Percentiles rank a stretch among this genome's conserved stretches.
Conservation (phyloP, 1,140 invertebrate species). For the Plutomurus gul region DNA sequence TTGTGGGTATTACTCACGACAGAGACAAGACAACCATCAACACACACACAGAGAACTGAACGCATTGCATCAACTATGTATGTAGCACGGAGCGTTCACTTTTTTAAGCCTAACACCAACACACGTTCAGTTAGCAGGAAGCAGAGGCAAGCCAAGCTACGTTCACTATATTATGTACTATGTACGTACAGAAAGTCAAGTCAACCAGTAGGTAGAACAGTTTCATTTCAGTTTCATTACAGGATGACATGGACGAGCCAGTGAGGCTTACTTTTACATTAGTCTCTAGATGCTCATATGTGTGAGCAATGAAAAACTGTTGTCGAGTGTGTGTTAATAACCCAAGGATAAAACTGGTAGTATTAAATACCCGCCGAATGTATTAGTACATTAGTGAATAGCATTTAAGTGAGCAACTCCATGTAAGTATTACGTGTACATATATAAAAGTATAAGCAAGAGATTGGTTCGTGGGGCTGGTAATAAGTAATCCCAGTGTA, state of each 20-base stretch:
- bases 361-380: not conserved
- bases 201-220: too few relatives aligned
- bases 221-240: too few relatives aligned
- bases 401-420: not conserved
- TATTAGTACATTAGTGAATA: not conserved
- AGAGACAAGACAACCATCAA: too few relatives aligned
- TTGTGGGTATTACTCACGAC: too few relatives aligned
- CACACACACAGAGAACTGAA: too few relatives aligned
- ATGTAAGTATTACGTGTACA: not conserved
- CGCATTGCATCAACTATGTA: too few relatives aligned
- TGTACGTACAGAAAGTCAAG: too few relatives aligned
- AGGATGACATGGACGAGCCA: not conserved
- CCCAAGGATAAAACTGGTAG: not conserved
- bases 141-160: too few relatives aligned
- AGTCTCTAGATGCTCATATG: not conserved
- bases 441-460: not conserved
- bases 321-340: slow-evolving; percentile 12
- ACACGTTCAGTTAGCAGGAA: too few relatives aligned
- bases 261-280: not conserved
- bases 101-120: too few relatives aligned
- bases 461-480: not conserved
- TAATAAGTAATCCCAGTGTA: not conserved
- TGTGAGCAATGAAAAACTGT: not conserved
- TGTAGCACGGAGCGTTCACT: too few relatives aligned
- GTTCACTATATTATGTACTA: too few relatives aligned